These are phyloP conservation scores for Hoplostethus mediterraneus DNA, from an alignment of 2,797 vertebrate genomes.

Conservation along the genomic window DNA sequence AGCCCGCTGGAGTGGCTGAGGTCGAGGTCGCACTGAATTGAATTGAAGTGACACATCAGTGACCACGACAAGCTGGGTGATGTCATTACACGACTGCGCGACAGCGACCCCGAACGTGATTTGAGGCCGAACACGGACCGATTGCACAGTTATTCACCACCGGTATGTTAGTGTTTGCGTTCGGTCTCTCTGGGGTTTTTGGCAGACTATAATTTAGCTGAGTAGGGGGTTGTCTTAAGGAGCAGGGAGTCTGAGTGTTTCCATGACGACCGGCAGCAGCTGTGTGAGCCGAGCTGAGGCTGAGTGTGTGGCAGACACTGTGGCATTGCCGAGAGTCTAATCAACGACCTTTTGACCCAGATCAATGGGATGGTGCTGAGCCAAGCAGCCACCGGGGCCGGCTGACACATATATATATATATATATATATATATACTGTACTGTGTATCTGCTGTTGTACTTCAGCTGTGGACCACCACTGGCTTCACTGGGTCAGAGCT, in stretches of 20 bases:
- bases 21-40: conserved; percentile 6
- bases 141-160: neutral
- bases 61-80: conserved; percentile 46
- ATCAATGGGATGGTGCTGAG: conserved; percentile 73
- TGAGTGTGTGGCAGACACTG: conserved; percentile 75
- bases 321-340: conserved; percentile 70
- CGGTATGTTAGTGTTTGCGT: conserved; percentile 54
- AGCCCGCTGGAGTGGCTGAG: neutral
- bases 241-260: conserved; percentile 77
- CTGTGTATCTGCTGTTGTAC: conserved; percentile 3
- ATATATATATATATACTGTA: conserved; percentile 4
- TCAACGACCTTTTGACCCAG: conserved; percentile 84
- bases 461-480: conserved; percentile 23
- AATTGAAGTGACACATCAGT: conserved; percentile 16
- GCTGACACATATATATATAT: conserved; percentile 36
- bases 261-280: conserved; percentile 82
- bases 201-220: conserved; percentile 74
- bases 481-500: conserved; percentile 34
- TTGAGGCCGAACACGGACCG: conserved; percentile 28
- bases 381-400: conserved; percentile 50
- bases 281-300: conserved; percentile 66
- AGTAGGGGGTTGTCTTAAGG: conserved; percentile 69
- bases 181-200: conserved; percentile 44
- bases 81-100: conserved; percentile 55
- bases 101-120: conserved; percentile 35